A percentile compares a stretch with the other conserved stretches of the same genome.
These are phyloP conservation scores for Sericinus montela DNA, from an alignment of 2,888 invertebrate species.

Conservation along the genomic window DNA sequence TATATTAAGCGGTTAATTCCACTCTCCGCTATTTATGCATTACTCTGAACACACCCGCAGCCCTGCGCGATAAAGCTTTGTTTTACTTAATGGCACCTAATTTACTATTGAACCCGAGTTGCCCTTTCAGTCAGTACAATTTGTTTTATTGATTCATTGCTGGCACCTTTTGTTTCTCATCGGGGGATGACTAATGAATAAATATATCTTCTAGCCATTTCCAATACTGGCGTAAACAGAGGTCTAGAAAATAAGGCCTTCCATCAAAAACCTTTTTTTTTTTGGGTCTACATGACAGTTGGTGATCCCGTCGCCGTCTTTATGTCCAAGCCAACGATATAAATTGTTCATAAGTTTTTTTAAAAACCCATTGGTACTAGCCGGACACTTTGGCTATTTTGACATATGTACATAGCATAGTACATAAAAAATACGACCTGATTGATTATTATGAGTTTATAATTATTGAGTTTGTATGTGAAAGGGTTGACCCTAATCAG, in stretches of 20 bases:
- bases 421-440: not conserved
- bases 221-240: no score
- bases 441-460: not conserved
- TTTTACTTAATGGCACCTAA: not conserved
- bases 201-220: no score
- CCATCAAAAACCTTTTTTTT: no score
- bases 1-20: not conserved
- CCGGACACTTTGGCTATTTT: no score
- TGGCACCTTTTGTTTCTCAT: not conserved
- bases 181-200: not conserved
- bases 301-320: no score
- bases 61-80: not conserved
- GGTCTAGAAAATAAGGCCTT: no score
- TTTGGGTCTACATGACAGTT: no score
- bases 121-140: not conserved
- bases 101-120: not conserved
- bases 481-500: conserved; percentile 10
- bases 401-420: no score
- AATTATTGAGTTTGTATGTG: not conserved
- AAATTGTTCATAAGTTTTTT: no score
- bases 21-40: not conserved
- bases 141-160: not conserved
- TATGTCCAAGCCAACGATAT: no score
- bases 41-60: not conserved
- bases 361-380: no score